Evolutionary conservation across 2,797 vertebrate genomes (phyloP), one percentile per base, ranked within the genome.

Genomic region (Enteromius anoplus): DNA sequence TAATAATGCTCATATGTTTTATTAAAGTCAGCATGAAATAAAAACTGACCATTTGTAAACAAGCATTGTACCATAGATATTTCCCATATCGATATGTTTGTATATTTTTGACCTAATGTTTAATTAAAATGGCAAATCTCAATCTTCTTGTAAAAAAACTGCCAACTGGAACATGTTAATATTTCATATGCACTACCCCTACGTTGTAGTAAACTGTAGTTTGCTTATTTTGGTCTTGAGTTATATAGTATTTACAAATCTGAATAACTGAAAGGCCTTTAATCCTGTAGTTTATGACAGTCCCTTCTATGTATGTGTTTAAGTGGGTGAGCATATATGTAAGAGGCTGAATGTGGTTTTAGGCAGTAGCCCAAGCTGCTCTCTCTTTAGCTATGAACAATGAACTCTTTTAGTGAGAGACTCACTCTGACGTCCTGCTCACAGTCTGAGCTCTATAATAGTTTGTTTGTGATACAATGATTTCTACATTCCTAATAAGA

Each of bases 291-390:
- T 42, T 81, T 81, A 83, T 90, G 91, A 29, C 84, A 92, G 89
- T 85, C 40, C 85, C 90, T 94, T 90, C 88, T 91, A 17, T 14
- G 23, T 75, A 78, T 76, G 40, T 76, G 78, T 94, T 91, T 92
- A 90, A 88, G 87, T 86, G 89, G 88, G 78, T 90, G 90, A 91
- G 78, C 93, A 91, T 93, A 89, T 88, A 87, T 85, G 88, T 91
- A 78, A 91, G 91, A 92, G 84, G 90, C 91, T 91, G 90, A 83
- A 79, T 95, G 94, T 95, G 92, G 93, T 94, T 95, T 95, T 94
- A 95, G 94, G 94, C 95, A 93, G 86, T 21, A 66, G 78, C 91
- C 93, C 94, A 95, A 45, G 42, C 42, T 45, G 81, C 51, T 85
- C 87, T 83, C 79, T 84, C 86, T 86, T 83, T 71, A 75, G 21